Evolutionary conservation across 2,113 vertebrate genomes (phyloP).

Genomic region (Lonchura striata): DNA sequence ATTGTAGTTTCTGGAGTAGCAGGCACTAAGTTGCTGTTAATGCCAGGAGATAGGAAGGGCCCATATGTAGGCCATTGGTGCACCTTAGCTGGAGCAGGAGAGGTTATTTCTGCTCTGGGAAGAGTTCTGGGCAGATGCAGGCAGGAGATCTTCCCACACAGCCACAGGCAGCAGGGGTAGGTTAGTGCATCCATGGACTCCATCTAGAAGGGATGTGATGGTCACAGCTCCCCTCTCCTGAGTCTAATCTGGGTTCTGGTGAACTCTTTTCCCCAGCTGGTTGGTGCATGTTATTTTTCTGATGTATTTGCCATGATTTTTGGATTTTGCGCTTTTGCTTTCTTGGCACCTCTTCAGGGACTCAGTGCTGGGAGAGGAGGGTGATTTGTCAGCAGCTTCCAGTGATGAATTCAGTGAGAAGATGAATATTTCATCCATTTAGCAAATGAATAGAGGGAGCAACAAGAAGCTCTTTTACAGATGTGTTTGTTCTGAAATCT

Average conservation of each 20-base stretch:
- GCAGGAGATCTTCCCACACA: neutral
- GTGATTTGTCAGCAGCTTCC: slow-evolving; percentile 41
- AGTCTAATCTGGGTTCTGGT: neutral
- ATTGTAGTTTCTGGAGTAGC: neutral
- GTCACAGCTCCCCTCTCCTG: neutral
- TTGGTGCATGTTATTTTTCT: neutral
- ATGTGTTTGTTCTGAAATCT: slow-evolving; percentile 21
- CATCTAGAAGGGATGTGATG: neutral
- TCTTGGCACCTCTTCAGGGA: slow-evolving; percentile 9
- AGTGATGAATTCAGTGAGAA: neutral
- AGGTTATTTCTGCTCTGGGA: neutral
- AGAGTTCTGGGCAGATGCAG: neutral
- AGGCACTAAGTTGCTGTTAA: neutral
- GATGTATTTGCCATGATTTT: neutral
- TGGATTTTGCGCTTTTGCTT: neutral
- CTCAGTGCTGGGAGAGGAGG: neutral
- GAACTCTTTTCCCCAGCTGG: neutral
- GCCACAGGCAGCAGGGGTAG: neutral
- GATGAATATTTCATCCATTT: slow-evolving; percentile 17
- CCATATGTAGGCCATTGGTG: neutral
- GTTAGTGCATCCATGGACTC: neutral
- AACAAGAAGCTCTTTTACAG: slow-evolving; percentile 3
- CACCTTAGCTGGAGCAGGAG: neutral
- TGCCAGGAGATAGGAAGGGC: neutral
- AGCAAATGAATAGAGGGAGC: slow-evolving; percentile 5